phyloP scores from a whole-genome alignment of 2,113 vertebrate species.

The Mirounga angustirostris region DNA sequence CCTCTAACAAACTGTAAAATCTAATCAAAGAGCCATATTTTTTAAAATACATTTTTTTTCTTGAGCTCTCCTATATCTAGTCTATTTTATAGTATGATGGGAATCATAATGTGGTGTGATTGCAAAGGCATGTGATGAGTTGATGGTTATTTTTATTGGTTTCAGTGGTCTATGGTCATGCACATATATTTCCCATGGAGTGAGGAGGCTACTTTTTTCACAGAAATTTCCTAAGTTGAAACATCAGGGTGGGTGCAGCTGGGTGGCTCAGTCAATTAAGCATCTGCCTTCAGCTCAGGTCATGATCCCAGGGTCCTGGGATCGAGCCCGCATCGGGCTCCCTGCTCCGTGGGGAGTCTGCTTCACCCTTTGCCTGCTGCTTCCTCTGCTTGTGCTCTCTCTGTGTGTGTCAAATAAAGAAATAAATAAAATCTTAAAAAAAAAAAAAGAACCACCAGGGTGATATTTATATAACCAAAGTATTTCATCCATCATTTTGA shows the following conservation, averaged over 20 bases:
- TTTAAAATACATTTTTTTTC: background rate
- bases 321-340: too few species aligned
- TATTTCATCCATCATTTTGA: background rate
- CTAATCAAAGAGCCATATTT: background rate
- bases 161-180: background rate
- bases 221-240: background rate
- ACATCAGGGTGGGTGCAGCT: background rate
- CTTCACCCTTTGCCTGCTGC: too few species aligned
- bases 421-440: background rate
- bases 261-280: too few species aligned
- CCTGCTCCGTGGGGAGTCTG: too few species aligned
- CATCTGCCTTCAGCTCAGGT: too few species aligned
- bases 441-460: background rate
- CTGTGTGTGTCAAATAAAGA: too few species aligned
- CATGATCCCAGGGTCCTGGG: too few species aligned
- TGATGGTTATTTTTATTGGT: background rate
- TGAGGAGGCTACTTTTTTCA: background rate
- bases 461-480: background rate
- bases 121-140: background rate
- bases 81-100: background rate
- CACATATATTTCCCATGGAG: background rate
- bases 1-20: background rate
- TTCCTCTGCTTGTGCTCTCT: too few species aligned
- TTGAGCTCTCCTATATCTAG: background rate
- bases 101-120: background rate